phyloP scores from a whole-genome alignment of 2,888 invertebrate genomes.

The Drosophila percnosoma region DNA sequence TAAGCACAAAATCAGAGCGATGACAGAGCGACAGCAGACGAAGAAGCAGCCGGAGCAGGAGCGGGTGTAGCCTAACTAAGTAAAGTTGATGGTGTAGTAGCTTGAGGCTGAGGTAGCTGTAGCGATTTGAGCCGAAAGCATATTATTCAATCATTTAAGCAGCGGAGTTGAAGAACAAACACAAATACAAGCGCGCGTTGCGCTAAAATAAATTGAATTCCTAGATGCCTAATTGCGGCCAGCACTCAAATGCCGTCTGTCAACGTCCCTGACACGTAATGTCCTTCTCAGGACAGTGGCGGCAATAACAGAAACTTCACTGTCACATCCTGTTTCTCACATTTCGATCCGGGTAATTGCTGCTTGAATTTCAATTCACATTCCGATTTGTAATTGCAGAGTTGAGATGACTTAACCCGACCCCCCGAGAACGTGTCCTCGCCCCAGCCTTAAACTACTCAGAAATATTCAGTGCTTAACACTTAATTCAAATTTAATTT shows the following conservation, averaged over 20 bases:
- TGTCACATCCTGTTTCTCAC: constrained; percentile 34
- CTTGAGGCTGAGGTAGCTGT: constrained; percentile 40
- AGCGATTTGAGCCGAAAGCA: constrained; percentile 20
- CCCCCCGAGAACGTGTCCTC: constrained; percentile 14
- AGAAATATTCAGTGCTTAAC: constrained; percentile 48
- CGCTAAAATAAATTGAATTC: constrained; percentile 76
- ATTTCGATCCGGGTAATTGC: constrained; percentile 74
- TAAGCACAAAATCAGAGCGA: constrained; percentile 68
- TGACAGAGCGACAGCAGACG: constrained; percentile 15
- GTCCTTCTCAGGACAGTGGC: constrained; percentile 54
- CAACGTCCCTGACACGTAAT: constrained; percentile 59
- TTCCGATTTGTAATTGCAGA: constrained; percentile 56
- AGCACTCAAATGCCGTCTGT: constrained; percentile 67
- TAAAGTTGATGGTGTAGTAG: not conserved
- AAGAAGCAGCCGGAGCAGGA: not conserved
- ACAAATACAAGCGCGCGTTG: constrained; percentile 20
- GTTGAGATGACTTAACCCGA: constrained; percentile 40
- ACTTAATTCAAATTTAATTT: constrained; percentile 58
- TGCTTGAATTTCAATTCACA: constrained; percentile 79
- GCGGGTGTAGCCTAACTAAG: not conserved
- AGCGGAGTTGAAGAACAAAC: constrained; percentile 46
- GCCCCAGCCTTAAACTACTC: constrained; percentile 11
- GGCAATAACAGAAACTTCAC: not conserved
- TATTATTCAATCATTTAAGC: constrained; percentile 76
- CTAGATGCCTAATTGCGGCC: constrained; percentile 75